These are phyloP conservation scores for Notoglanidium macrostoma DNA, from an alignment of 2,797 vertebrate species.

Conservation along the genomic window DNA sequence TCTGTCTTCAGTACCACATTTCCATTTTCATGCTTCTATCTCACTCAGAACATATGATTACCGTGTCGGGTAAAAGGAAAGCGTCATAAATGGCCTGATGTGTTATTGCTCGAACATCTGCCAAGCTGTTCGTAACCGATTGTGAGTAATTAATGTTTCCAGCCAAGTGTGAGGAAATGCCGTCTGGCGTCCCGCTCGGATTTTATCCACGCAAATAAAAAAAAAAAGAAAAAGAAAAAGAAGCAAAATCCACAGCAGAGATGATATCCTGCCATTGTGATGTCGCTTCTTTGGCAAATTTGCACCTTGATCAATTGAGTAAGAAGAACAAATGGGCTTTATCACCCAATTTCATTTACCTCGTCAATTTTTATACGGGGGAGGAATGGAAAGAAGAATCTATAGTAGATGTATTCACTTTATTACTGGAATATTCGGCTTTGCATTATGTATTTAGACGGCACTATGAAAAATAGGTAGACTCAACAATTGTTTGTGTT, in stretches of 20 bases:
- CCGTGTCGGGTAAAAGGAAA: neutral
- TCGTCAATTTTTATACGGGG: neutral
- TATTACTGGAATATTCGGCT: neutral
- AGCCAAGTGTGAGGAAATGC: constrained; percentile 25
- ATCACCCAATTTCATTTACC: neutral
- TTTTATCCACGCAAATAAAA: neutral
- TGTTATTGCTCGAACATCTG: constrained; percentile 11
- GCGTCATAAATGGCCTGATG: neutral
- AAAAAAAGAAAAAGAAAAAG: too few species aligned
- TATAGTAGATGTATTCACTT: neutral
- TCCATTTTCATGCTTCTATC: neutral
- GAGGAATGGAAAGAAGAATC: neutral
- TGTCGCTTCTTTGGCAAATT: neutral
- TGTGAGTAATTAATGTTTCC: constrained; percentile 19
- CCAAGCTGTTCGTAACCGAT: neutral
- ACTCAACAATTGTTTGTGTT: neutral
- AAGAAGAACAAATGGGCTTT: constrained; percentile 1
- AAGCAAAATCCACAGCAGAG: neutral
- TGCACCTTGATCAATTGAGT: neutral
- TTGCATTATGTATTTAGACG: neutral
- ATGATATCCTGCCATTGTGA: constrained; percentile 3
- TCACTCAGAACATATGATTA: constrained; percentile 11
- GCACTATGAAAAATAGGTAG: neutral
- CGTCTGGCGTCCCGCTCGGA: constrained; percentile 1
- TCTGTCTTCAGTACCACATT: neutral